A percentile compares a stretch with the other conserved stretches of the same genome.
Evolutionary conservation across 1,140 invertebrate genomes (phyloP).

Genomic region (Amyelois transitella): DNA sequence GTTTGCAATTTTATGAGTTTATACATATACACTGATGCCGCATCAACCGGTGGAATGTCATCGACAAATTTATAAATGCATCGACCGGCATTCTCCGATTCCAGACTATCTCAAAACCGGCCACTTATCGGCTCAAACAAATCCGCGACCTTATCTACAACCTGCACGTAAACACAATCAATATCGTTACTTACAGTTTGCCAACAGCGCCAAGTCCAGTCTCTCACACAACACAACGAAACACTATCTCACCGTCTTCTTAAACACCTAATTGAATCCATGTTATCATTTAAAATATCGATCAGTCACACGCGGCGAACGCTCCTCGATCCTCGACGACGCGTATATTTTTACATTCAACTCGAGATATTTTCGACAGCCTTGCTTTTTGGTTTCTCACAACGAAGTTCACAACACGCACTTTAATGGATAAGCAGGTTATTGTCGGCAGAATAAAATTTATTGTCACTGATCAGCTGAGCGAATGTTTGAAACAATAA

Average conservation of each 20-base stretch:
- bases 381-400: slow-evolving; percentile 21
- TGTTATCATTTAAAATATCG: slow-evolving; percentile 74
- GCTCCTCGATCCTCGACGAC: slow-evolving; percentile 53
- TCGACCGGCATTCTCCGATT: not conserved
- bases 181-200: slow-evolving; percentile 58
- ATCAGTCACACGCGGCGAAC: slow-evolving; percentile 67
- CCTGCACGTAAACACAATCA: slow-evolving; percentile 48
- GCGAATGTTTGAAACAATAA: slow-evolving; percentile 65
- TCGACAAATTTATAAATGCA: not conserved
- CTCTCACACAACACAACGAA: slow-evolving; percentile 34
- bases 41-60: too few relatives aligned
- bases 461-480: slow-evolving; percentile 63
- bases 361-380: slow-evolving; percentile 50
- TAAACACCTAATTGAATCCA: slow-evolving; percentile 67
- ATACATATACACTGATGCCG: too few relatives aligned
- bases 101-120: slow-evolving; percentile 16
- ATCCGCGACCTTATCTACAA: slow-evolving; percentile 50
- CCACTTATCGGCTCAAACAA: slow-evolving; percentile 56
- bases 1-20: too few relatives aligned
- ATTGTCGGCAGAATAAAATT: slow-evolving; percentile 22
- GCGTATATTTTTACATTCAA: slow-evolving; percentile 68
- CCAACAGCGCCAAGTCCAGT: slow-evolving; percentile 14
- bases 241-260: slow-evolving; percentile 52
- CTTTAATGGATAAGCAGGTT: slow-evolving; percentile 11
- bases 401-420: slow-evolving; percentile 13